phyloP scores from a whole-genome alignment of 1,140 invertebrate genomes.

The Zaprionus ghesquierei region DNA sequence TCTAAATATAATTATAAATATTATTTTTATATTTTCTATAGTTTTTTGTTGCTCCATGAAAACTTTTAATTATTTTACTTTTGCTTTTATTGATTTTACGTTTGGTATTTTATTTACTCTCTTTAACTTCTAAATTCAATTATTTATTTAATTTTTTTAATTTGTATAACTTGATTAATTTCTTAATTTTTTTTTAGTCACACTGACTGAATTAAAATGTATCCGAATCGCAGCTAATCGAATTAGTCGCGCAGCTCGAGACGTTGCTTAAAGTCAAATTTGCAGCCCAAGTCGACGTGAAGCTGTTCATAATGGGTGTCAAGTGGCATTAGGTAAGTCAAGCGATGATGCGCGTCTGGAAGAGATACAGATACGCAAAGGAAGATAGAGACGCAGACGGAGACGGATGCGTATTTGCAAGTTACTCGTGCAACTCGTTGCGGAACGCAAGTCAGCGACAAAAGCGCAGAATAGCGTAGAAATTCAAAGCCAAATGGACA shows the following conservation, averaged over 20 bases:
- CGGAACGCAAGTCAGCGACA: constrained; percentile 9
- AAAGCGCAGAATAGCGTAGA: constrained; percentile 43
- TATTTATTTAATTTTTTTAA: not conserved
- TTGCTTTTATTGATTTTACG: not conserved
- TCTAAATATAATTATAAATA: no score
- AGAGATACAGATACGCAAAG: not conserved
- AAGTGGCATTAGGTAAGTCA: constrained; percentile 62
- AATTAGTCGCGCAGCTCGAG: constrained; percentile 11
- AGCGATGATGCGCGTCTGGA: constrained; percentile 2
- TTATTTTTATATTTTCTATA: no score
- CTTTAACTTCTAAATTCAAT: not conserved
- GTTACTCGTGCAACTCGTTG: constrained; percentile 18
- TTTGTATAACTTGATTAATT: not conserved
- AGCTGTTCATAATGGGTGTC: constrained; percentile 38
- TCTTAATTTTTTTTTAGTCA: not conserved
- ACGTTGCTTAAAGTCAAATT: constrained; percentile 19
- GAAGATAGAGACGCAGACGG: no score
- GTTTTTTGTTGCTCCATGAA: no score
- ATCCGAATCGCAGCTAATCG: constrained; percentile 12
- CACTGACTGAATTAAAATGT: not conserved
- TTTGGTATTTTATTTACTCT: not conserved
- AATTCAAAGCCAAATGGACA: constrained; percentile 28
- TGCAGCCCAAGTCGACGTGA: not conserved
- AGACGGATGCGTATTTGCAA: not conserved
- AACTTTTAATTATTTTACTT: no score